A percentile compares a stretch with the other conserved stretches of the same genome.
phyloP scores from a whole-genome alignment of 1,140 invertebrate species.

The Drosophila insularis region DNA sequence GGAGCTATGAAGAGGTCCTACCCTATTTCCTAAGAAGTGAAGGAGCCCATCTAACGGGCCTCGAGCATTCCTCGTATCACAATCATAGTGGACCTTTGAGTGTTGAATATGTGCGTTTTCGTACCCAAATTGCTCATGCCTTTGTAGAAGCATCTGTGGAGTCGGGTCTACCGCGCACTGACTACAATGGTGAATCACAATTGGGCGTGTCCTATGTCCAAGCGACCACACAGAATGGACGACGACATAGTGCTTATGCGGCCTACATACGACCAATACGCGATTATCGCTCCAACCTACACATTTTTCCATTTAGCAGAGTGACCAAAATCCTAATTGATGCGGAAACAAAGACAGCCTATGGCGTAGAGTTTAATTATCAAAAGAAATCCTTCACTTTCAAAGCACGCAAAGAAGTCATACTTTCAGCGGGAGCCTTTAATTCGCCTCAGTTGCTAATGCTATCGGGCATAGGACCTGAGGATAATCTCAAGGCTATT shows the following conservation, averaged over 20 bases:
- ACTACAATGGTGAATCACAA: slow-evolving; percentile 87
- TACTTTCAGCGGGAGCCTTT: slow-evolving; percentile 89
- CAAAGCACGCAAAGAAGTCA: slow-evolving; percentile 87
- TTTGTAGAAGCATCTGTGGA: slow-evolving; percentile 87
- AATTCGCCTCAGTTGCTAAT: slow-evolving; percentile 92
- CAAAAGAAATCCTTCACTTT: slow-evolving; percentile 82
- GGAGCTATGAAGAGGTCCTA: slow-evolving; percentile 89
- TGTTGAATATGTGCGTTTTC: slow-evolving; percentile 84
- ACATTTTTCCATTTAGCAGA: slow-evolving; percentile 84
- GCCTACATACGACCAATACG: slow-evolving; percentile 85
- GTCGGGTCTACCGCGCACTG: slow-evolving; percentile 85
- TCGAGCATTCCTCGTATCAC: slow-evolving; percentile 84
- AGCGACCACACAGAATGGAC: slow-evolving; percentile 85
- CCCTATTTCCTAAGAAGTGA: slow-evolving; percentile 87
- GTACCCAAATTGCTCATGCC: slow-evolving; percentile 84
- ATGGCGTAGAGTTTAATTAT: slow-evolving; percentile 86
- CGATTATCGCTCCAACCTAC: slow-evolving; percentile 86
- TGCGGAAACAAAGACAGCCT: slow-evolving; percentile 84
- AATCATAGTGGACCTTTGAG: slow-evolving; percentile 84
- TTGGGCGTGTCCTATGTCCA: slow-evolving; percentile 87
- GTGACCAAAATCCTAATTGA: slow-evolving; percentile 87
- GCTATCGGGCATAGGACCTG: slow-evolving; percentile 91
- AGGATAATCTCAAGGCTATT: slow-evolving; percentile 85
- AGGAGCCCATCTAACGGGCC: slow-evolving; percentile 84
- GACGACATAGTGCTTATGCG: slow-evolving; percentile 84